Evolutionary conservation across 2,113 vertebrate genomes (phyloP).

Genomic region (Amblyornis subalaris): DNA sequence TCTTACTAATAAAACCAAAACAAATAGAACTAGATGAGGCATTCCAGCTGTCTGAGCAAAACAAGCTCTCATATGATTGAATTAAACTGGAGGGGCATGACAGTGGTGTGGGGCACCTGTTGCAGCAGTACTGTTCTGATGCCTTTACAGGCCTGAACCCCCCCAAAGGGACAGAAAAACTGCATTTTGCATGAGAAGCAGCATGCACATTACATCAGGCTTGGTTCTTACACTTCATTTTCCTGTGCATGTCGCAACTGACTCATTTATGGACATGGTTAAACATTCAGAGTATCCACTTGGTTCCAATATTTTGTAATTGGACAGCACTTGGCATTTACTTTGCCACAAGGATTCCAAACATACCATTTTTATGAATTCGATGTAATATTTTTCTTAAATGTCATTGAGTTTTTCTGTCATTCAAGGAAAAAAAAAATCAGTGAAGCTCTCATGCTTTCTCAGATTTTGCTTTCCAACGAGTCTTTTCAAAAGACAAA

Average conservation of each 20-base stretch:
- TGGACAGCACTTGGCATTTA: neutral
- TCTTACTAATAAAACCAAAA: neutral
- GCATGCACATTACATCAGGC: neutral
- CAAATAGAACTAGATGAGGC: neutral
- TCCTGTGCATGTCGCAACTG: neutral
- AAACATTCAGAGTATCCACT: neutral
- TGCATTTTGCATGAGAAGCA: neutral
- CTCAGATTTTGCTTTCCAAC: neutral
- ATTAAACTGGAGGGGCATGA: neutral
- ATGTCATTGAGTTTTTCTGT: neutral
- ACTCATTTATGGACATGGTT: neutral
- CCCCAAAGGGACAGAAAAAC: neutral
- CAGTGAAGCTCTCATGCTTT: neutral
- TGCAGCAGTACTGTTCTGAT: neutral
- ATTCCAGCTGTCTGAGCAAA: neutral
- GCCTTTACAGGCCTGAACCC: neutral
- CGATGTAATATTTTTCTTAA: neutral
- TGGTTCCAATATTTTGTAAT: neutral
- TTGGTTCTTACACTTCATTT: neutral
- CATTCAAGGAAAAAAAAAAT: neutral
- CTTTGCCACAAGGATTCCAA: neutral
- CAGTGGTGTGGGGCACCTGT: neutral
- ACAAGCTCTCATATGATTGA: rapidly evolving
- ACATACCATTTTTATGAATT: neutral
- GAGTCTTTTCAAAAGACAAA: neutral